Evolutionary conservation across 2,888 invertebrate genomes (phyloP).

Genomic region (Oscheius sp.): DNA sequence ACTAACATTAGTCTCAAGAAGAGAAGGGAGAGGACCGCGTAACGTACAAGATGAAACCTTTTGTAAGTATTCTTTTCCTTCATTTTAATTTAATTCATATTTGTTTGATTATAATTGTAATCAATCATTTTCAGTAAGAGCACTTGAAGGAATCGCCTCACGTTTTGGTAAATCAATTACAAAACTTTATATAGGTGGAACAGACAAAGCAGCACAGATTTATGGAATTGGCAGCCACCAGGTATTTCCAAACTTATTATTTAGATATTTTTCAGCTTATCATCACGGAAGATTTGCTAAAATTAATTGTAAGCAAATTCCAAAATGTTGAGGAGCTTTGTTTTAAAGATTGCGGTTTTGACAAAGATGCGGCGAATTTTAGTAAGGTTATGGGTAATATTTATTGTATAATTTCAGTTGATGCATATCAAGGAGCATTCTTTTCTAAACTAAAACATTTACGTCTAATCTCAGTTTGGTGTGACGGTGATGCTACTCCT

Average conservation of each 20-base stretch:
- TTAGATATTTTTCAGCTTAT: not conserved
- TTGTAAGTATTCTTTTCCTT: not conserved
- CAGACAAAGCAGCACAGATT: not conserved
- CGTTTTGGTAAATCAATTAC: not conserved
- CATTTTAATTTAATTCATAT: not conserved
- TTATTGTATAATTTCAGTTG: not conserved
- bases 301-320: not conserved
- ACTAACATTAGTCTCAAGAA: constrained; percentile 2
- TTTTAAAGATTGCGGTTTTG: constrained; percentile 11
- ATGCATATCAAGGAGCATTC: not conserved
- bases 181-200: not conserved
- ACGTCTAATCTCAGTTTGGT: constrained; percentile 1
- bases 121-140: not conserved
- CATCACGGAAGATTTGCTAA: constrained; percentile 11
- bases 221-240: constrained; percentile 13
- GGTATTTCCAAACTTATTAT: not conserved
- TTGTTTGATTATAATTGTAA: not conserved
- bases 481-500: constrained; percentile 15
- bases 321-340: not conserved
- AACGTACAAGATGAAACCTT: not conserved
- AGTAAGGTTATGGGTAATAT: constrained; percentile 1
- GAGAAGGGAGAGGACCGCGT: not conserved
- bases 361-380: constrained; percentile 5
- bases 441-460: constrained; percentile 6
- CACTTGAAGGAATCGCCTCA: not conserved